Conservation (phyloP, 2,113 vertebrate genomes). For the Micronisus gabar region DNA sequence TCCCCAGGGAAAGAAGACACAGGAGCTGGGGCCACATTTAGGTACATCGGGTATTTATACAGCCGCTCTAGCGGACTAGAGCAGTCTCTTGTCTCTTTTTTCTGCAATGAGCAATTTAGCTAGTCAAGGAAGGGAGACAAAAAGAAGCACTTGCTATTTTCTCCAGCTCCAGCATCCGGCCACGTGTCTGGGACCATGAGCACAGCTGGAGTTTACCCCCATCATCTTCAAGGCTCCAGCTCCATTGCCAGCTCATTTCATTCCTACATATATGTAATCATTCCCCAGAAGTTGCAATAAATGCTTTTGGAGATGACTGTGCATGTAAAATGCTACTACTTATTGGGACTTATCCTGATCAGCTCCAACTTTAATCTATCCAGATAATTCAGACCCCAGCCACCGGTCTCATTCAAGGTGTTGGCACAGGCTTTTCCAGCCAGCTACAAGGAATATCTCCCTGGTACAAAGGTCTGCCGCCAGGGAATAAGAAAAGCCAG, state of each 20-base stretch:
- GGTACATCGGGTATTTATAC: not conserved
- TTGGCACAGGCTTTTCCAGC: not conserved
- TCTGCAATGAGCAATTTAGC: not conserved
- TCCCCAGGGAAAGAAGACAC: not conserved
- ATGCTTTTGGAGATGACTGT: not conserved
- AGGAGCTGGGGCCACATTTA: not conserved
- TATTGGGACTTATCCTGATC: not conserved
- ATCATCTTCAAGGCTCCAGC: not conserved
- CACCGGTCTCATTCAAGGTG: not conserved
- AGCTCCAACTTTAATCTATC: not conserved
- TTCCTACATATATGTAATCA: accelerated
- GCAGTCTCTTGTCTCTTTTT: not conserved
- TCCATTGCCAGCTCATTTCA: not conserved
- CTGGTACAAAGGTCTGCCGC: accelerated
- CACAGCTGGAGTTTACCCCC: not conserved
- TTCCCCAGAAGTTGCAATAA: not conserved
- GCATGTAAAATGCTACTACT: accelerated
- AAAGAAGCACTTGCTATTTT: not conserved
- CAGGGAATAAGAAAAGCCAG: not conserved
- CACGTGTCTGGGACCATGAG: accelerated
- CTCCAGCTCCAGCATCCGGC: not conserved
- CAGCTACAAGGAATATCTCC: not conserved
- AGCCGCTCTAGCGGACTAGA: not conserved
- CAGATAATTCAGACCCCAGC: not conserved
- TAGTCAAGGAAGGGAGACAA: no score